Percentiles rank a stretch among this genome's conserved stretches.
phyloP scores from a whole-genome alignment of 2,797 vertebrate genomes.

The Myotis planiceps region DNA sequence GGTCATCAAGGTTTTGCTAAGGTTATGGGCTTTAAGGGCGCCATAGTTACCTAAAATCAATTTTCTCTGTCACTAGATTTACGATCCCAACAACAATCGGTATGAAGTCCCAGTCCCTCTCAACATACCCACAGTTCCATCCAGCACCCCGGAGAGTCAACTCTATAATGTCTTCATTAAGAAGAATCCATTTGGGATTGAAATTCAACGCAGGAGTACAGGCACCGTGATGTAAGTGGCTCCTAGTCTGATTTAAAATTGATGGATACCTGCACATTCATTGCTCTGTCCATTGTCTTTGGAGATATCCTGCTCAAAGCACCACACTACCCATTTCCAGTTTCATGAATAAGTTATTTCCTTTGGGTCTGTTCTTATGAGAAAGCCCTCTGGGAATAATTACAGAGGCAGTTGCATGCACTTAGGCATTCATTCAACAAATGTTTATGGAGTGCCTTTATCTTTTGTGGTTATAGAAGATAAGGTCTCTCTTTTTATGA shows the following conservation, averaged over 20 bases:
- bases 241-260: background rate
- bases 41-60: constrained; percentile 69
- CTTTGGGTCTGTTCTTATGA: background rate
- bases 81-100: constrained; percentile 86
- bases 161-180: constrained; percentile 86
- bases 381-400: background rate
- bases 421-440: background rate
- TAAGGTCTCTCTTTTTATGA: background rate
- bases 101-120: constrained; percentile 92
- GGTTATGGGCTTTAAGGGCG: background rate
- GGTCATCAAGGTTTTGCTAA: background rate
- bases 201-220: constrained; percentile 89
- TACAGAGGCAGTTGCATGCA: background rate
- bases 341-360: background rate
- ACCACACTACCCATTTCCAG: background rate
- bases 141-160: constrained; percentile 77
- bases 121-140: constrained; percentile 81
- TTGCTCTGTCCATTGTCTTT: background rate
- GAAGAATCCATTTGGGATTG: constrained; percentile 89
- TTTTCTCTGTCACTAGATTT: constrained; percentile 86
- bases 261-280: too few relatives aligned
- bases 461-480: background rate
- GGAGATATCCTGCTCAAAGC: background rate
- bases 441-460: background rate
- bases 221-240: constrained; percentile 88